Conservation (phyloP, 2,113 vertebrate genomes). For the Calyptommatus sinebrachiatus region DNA sequence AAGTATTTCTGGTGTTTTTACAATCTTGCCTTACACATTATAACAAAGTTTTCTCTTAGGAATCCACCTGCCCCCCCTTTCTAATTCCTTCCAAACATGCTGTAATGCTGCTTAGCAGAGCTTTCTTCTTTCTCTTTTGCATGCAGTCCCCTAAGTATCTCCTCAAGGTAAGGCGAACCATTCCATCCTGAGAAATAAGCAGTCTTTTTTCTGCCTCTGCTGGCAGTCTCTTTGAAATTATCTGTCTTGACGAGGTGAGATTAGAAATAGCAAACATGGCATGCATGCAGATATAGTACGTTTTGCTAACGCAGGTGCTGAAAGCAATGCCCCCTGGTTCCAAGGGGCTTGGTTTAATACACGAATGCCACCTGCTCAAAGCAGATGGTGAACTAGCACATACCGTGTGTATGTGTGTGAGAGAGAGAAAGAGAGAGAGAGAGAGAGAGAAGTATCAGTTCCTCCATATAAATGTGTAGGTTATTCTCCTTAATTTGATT, state of each 20-base stretch:
- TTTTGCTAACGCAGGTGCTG: constrained; percentile 52
- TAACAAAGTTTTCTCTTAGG: constrained; percentile 45
- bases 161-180: constrained; percentile 75
- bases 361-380: constrained; percentile 63
- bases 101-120: constrained; percentile 56
- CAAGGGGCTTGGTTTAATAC: constrained; percentile 36
- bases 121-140: constrained; percentile 69
- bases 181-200: constrained; percentile 47
- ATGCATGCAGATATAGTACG: constrained; percentile 25
- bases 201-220: constrained; percentile 44
- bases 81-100: constrained; percentile 28
- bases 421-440: background rate
- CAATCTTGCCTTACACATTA: background rate
- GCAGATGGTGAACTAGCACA: constrained; percentile 64
- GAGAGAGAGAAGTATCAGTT: background rate
- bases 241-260: constrained; percentile 35
- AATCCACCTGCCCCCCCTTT: constrained; percentile 30
- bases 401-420: constrained; percentile 39
- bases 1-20: background rate
- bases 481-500: constrained; percentile 62
- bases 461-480: constrained; percentile 47
- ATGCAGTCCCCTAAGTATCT: constrained; percentile 80
- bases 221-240: constrained; percentile 38
- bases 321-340: constrained; percentile 58
- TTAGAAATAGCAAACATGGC: constrained; percentile 37